These are phyloP conservation scores for Hedychridium roseum DNA, from an alignment of 2,888 invertebrate genomes.

Conservation along the genomic window DNA sequence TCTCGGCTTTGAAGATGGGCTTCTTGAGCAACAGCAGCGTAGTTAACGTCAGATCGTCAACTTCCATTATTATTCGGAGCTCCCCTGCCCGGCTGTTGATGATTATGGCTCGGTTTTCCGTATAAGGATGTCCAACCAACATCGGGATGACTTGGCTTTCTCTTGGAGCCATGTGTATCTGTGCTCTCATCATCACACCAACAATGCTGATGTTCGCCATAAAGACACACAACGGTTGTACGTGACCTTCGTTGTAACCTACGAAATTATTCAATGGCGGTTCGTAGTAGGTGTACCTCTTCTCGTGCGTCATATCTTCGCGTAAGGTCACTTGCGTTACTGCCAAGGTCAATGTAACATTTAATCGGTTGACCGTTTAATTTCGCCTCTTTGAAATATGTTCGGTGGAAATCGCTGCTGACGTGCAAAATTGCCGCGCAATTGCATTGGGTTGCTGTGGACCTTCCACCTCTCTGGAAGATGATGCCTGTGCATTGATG, in stretches of 20 bases:
- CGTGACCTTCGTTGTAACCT: constrained; percentile 27
- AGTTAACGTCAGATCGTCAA: too few species aligned
- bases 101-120: constrained; percentile 27
- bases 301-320: constrained; percentile 1
- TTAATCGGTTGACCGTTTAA: not conserved
- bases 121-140: constrained; percentile 38
- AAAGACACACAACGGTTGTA: constrained; percentile 14
- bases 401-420: not conserved
- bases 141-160: constrained; percentile 29
- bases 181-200: constrained; percentile 7
- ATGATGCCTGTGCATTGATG: not conserved
- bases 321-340: constrained; percentile 6
- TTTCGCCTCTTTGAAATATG: constrained; percentile 1
- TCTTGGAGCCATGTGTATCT: constrained; percentile 30
- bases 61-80: too few species aligned
- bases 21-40: too few species aligned
- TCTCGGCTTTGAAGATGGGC: not conserved
- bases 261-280: constrained; percentile 17
- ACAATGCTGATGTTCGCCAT: constrained; percentile 10
- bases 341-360: constrained; percentile 7
- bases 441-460: not conserved
- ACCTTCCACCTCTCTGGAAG: not conserved
- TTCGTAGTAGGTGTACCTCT: constrained; percentile 8
- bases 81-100: constrained; percentile 18
- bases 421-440: not conserved